Conservation (phyloP, 2,888 invertebrate genomes). For the Proisotoma minuta region DNA sequence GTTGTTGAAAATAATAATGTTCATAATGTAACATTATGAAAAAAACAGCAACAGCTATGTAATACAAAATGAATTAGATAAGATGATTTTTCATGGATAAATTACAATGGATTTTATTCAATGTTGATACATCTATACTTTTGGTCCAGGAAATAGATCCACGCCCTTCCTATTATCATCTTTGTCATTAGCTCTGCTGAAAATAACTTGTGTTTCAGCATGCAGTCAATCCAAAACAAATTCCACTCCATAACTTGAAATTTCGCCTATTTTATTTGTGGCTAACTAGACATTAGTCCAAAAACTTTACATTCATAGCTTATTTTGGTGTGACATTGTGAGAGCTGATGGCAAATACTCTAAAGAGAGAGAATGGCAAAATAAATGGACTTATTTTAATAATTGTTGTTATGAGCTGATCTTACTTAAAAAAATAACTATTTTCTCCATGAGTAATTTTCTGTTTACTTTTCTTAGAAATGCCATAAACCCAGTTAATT, state of each 20-base stretch:
- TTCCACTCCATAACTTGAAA: not conserved
- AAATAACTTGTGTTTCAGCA: not conserved
- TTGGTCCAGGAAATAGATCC: slow-evolving; percentile 12
- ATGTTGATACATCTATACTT: no score
- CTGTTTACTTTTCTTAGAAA: no score
- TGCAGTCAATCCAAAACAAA: not conserved
- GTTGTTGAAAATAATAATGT: no score
- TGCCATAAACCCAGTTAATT: no score
- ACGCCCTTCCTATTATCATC: slow-evolving; percentile 32
- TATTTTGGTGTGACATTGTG: not conserved
- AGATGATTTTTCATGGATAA: not conserved
- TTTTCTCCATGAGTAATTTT: no score
- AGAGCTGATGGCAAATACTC: no score
- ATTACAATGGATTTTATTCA: not conserved
- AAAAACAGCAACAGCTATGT: no score
- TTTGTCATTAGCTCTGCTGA: slow-evolving; percentile 19
- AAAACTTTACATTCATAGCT: not conserved
- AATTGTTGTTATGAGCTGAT: no score
- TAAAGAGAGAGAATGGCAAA: no score
- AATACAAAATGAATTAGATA: not conserved
- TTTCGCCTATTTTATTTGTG: not conserved
- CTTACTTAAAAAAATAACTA: no score
- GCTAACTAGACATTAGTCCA: not conserved
- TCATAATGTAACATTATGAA: no score
- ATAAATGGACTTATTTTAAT: no score